Evolutionary conservation across 2,888 invertebrate genomes (phyloP), one percentile per base, ranked within the genome.

Genomic region (Calameuta idolon): DNA sequence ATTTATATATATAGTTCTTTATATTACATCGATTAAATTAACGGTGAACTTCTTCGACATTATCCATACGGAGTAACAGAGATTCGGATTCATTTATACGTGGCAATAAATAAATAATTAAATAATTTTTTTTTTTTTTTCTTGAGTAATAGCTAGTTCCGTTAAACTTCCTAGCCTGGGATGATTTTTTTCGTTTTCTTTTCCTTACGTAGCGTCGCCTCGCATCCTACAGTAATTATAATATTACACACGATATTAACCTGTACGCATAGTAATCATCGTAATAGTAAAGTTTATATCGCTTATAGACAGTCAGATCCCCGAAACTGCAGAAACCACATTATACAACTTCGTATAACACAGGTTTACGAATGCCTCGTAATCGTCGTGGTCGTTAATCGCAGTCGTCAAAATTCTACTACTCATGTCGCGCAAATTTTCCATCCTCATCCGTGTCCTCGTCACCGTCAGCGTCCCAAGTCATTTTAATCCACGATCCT

Each of bases 51-150:
- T 76, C 77, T 86, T 86, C 81, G 83, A 86, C 83, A 84, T 83
- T 85, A 85, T 85, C 81, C 84, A 82, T 85, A 86, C 83, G 85
- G 78, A 81, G 75, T 82, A 84, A 84, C 86, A 88, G 90, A 90
- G 90, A 91, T 91, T 90, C 87, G 83, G 84, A 84, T 85, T 90
- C 86, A 84, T 87, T 87, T 86, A 90, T 88, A 88, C 86, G 85
- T 88, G 86, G 86, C 85, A 91, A 91, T 90, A 91, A 91, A 91
- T 91, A 91, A 91, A 91, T 91, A 90, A 90, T 90, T 91, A 91
- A 91, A 90, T 91, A 91, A 88, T 84, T 78, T 77, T 80, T 33
- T 33, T 33, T 33, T n/a, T 84, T 78, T 77, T 80, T 78, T 81
- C 76, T 84, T 85, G 85, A 88, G 85, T 88, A 84, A 87, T 85